phyloP scores from a whole-genome alignment of 2,888 invertebrate genomes.

The Anarsia innoxiella region DNA sequence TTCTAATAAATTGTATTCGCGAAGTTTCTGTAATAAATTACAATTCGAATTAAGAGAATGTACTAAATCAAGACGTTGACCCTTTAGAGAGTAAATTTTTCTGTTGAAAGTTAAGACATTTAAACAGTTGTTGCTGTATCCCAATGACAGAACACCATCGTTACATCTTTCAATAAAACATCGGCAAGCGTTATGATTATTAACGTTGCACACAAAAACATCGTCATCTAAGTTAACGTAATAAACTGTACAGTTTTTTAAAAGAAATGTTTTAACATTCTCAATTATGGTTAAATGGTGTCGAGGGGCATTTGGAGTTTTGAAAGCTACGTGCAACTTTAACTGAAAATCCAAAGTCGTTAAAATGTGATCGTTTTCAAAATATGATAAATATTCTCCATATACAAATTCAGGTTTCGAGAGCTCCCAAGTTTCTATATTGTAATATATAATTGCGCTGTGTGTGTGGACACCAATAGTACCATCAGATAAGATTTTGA shows the following conservation, averaged over 20 bases:
- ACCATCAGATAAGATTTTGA: conserved; percentile 17
- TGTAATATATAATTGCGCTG: not conserved
- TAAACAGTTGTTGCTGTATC: conserved; percentile 26
- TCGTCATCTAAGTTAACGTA: conserved; percentile 36
- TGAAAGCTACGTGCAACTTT: not conserved
- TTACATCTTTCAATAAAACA: conserved; percentile 11
- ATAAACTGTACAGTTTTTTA: conserved; percentile 30
- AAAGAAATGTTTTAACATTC: conserved; percentile 35
- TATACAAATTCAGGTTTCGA: not conserved
- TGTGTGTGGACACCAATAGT: not conserved
- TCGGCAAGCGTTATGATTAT: conserved; percentile 16
- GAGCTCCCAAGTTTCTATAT: not conserved
- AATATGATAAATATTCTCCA: not conserved
- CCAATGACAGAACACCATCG: conserved; percentile 37
- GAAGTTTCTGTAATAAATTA: conserved; percentile 31
- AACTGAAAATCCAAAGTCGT: not conserved
- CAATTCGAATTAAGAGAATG: conserved; percentile 22
- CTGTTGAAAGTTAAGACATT: conserved; percentile 36
- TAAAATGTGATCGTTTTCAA: not conserved
- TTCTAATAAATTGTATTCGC: conserved; percentile 41
- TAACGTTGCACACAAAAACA: conserved; percentile 29
- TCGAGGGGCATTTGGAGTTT: not conserved
- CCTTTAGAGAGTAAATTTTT: conserved; percentile 26
- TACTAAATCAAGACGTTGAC: not conserved
- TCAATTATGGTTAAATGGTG: conserved; percentile 26